A percentile compares a stretch with the other conserved stretches of the same genome.
phyloP scores from a whole-genome alignment of 2,888 invertebrate genomes.

The Tryphoninae sp. region DNA sequence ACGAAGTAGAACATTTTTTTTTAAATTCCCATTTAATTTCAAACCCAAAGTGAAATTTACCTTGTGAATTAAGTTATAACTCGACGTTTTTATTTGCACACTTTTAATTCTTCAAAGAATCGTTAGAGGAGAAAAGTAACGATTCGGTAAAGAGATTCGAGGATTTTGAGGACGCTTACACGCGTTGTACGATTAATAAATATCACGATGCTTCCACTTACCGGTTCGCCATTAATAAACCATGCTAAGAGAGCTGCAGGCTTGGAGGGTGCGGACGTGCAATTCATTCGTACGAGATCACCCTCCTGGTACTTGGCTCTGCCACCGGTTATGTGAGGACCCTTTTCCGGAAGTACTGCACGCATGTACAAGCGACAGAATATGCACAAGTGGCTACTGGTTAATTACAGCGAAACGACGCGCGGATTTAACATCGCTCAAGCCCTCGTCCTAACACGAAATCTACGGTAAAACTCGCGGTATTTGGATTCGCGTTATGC shows the following conservation, averaged over 20 bases:
- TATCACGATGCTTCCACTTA: slow-evolving; percentile 67
- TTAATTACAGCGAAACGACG: slow-evolving; percentile 29
- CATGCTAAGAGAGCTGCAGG: slow-evolving; percentile 84
- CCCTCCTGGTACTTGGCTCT: slow-evolving; percentile 84
- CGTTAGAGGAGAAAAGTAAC: background rate
- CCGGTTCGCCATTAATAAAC: slow-evolving; percentile 85
- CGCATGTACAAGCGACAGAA: slow-evolving; percentile 46
- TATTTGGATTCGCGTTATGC: background rate
- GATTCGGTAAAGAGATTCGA: slow-evolving; percentile 4
- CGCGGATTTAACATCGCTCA: slow-evolving; percentile 34
- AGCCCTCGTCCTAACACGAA: background rate
- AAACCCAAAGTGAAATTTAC: too few species aligned
- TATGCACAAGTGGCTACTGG: slow-evolving; percentile 39
- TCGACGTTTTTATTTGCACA: background rate
- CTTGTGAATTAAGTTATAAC: too few species aligned
- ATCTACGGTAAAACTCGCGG: background rate
- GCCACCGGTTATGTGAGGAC: slow-evolving; percentile 84
- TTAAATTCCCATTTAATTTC: too few species aligned
- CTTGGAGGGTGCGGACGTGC: slow-evolving; percentile 85
- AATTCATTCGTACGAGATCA: slow-evolving; percentile 84
- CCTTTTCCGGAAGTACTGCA: slow-evolving; percentile 84
- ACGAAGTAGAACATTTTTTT: too few species aligned
- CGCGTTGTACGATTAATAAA: slow-evolving; percentile 50
- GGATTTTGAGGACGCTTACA: slow-evolving; percentile 8
- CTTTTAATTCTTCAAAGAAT: background rate